Percentiles rank a stretch among this genome's conserved stretches.
phyloP scores from a whole-genome alignment of 2,113 vertebrate species.

The Phrynosoma platyrhinos region DNA sequence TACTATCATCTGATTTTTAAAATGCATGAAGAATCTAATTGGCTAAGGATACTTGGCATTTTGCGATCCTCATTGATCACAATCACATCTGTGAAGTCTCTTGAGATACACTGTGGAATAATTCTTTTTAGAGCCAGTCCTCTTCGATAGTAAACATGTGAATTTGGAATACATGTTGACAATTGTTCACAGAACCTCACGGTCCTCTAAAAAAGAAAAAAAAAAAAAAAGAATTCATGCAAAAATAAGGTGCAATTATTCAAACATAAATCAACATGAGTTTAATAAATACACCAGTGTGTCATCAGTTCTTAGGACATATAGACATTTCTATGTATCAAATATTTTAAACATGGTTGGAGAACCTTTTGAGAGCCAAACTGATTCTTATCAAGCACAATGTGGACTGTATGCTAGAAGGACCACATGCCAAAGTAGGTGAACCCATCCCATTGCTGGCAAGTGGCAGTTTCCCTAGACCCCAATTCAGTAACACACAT shows the following conservation, averaged over 20 bases:
- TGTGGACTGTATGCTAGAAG: no score
- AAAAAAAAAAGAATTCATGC: not conserved
- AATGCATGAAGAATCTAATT: not conserved
- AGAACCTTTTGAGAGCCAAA: no score
- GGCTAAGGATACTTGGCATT: constrained; percentile 92
- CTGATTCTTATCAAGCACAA: no score
- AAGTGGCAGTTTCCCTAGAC: no score
- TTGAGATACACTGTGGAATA: constrained; percentile 92
- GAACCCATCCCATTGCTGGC: no score
- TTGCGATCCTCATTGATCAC: constrained; percentile 96
- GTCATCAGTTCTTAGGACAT: not conserved
- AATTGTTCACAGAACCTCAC: constrained; percentile 93
- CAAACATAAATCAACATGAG: no score
- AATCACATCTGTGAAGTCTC: constrained; percentile 92
- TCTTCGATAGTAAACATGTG: constrained; percentile 95
- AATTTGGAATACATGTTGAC: constrained; percentile 89
- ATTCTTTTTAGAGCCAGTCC: constrained; percentile 95
- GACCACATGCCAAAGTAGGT: no score
- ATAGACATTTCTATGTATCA: not conserved
- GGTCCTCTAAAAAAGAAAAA: constrained; percentile 85
- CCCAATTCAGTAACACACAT: no score
- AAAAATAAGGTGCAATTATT: not conserved
- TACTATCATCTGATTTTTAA: not conserved
- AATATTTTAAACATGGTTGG: not conserved
- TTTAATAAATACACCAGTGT: no score